These are phyloP conservation scores for Pterocles gutturalis DNA, from an alignment of 2,113 vertebrate genomes.

Conservation along the genomic window DNA sequence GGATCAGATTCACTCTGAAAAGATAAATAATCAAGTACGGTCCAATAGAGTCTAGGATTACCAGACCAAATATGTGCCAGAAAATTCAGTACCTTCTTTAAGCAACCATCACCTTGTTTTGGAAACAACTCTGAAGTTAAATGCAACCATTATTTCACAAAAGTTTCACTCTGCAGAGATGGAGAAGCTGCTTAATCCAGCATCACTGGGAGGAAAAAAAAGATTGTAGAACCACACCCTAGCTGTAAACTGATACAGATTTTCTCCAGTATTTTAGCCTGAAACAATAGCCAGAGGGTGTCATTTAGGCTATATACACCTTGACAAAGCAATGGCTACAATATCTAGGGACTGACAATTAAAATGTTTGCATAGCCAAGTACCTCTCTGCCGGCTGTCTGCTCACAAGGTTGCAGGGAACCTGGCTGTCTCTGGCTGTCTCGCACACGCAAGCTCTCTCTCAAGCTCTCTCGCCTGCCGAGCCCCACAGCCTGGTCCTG, in stretches of 20 bases:
- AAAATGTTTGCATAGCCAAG: neutral
- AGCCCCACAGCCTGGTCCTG: neutral
- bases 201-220: neutral
- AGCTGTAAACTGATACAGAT: slow-evolving; percentile 12
- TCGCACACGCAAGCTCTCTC: neutral
- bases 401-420: neutral
- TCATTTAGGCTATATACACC: neutral
- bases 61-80: accelerated
- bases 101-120: neutral
- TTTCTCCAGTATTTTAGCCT: slow-evolving; percentile 27
- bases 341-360: slow-evolving; percentile 15
- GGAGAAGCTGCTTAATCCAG: neutral
- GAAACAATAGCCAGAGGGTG: slow-evolving; percentile 47
- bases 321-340: slow-evolving; percentile 14
- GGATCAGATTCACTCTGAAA: neutral
- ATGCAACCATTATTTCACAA: neutral
- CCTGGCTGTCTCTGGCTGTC: too few relatives aligned
- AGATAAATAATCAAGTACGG: neutral
- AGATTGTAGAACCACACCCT: slow-evolving; percentile 16
- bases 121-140: neutral
- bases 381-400: neutral
- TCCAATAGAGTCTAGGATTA: neutral
- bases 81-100: neutral
- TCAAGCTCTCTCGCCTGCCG: neutral
- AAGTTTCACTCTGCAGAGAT: neutral